Percentiles rank a stretch among this genome's conserved stretches.
Conservation (phyloP, 2,888 invertebrate species). For the Plutella xylostella region DNA sequence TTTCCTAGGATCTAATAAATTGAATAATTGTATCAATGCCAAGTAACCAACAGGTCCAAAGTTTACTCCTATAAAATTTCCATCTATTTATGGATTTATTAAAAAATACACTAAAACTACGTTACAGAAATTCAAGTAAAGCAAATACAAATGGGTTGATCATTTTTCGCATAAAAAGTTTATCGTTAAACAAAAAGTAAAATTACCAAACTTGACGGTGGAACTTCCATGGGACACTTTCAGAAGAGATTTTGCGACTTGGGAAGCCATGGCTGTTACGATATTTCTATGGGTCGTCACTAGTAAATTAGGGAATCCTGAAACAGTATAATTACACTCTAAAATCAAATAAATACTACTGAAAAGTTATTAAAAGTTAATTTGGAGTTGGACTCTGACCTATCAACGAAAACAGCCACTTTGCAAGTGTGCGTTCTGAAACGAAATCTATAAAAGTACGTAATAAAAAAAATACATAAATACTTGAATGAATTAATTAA, state of each 20-base stretch:
- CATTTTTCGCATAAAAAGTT: conserved; percentile 6
- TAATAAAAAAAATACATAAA: too few species aligned
- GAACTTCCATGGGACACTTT: conserved; percentile 48
- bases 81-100: neutral
- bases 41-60: conserved; percentile 40
- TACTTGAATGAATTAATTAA: too few species aligned
- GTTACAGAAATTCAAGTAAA: too few species aligned
- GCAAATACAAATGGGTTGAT: too few species aligned
- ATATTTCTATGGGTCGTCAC: conserved; percentile 22
- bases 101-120: conserved; percentile 3
- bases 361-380: conserved; percentile 30
- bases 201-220: conserved; percentile 53
- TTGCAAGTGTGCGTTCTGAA: neutral
- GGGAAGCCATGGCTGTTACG: conserved; percentile 47
- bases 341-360: conserved; percentile 22
- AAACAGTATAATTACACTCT: conserved; percentile 19
- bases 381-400: conserved; percentile 64
- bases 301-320: conserved; percentile 17
- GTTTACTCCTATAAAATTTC: conserved; percentile 26
- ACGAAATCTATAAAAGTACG: too few species aligned
- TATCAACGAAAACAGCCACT: conserved; percentile 21
- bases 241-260: conserved; percentile 52
- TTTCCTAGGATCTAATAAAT: neutral
- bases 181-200: neutral
- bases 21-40: conserved; percentile 31